phyloP scores from a whole-genome alignment of 2,113 vertebrate species.

The Balaenoptera acutorostrata region DNA sequence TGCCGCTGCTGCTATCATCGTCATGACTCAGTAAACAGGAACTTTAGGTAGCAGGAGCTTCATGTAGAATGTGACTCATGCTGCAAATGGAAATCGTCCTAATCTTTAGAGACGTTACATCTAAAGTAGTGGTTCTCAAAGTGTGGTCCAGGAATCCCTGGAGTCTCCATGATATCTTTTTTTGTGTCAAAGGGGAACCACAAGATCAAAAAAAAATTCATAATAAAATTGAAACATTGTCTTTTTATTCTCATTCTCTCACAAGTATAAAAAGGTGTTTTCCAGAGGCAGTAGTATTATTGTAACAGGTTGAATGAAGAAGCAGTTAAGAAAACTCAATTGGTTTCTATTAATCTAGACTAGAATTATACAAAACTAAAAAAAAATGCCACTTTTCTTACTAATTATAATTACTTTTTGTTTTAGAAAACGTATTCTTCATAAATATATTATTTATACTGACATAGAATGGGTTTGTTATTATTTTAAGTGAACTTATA shows the following conservation, averaged over 20 bases:
- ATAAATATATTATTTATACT: neutral
- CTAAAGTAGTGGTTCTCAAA: neutral
- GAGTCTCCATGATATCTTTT: neutral
- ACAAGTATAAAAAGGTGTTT: neutral
- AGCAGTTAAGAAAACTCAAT: neutral
- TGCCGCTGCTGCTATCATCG: rapidly evolving
- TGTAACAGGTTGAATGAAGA: neutral
- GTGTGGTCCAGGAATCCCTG: neutral
- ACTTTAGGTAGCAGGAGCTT: neutral
- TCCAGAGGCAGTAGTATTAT: neutral
- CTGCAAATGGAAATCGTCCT: neutral
- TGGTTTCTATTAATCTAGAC: neutral
- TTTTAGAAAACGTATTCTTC: neutral
- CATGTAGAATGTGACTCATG: neutral
- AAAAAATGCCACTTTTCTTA: neutral
- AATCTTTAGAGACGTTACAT: neutral
- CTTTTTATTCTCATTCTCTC: neutral
- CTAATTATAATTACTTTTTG: neutral
- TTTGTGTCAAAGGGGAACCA: neutral
- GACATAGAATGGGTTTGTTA: neutral
- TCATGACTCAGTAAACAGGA: neutral
- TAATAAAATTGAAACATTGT: neutral
- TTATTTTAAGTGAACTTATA: conserved; percentile 8
- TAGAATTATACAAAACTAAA: neutral
- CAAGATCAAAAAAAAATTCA: neutral